These are phyloP conservation scores for Penaeus monodon DNA, from an alignment of 2,888 invertebrate genomes.

Conservation along the genomic window DNA sequence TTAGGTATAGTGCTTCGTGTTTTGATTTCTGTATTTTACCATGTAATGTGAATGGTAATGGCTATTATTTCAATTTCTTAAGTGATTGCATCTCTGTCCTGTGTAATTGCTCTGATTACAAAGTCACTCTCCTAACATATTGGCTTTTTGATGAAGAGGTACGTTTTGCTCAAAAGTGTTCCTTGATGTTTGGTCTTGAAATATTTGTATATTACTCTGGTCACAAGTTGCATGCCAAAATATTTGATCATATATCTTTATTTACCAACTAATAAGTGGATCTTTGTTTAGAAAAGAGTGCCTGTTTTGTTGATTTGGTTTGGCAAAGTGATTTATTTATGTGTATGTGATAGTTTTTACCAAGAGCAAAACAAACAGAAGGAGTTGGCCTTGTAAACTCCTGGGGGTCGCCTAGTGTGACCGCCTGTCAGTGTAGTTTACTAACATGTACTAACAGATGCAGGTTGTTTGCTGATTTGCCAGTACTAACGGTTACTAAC, in stretches of 20 bases:
- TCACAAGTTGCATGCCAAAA: slow-evolving; percentile 33
- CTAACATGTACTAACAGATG: slow-evolving; percentile 40
- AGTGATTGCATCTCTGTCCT: too few species aligned
- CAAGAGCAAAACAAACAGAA: slow-evolving; percentile 57
- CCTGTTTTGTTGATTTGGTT: slow-evolving; percentile 9
- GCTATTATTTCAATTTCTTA: too few species aligned
- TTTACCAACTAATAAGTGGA: slow-evolving; percentile 8
- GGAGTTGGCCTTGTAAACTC: slow-evolving; percentile 56
- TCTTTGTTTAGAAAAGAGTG: slow-evolving; percentile 15
- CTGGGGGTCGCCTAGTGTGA: slow-evolving; percentile 58
- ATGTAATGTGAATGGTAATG: too few species aligned
- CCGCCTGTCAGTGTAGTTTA: slow-evolving; percentile 56
- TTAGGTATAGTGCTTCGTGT: too few species aligned
- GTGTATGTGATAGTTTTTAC: slow-evolving; percentile 14
- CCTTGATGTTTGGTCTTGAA: slow-evolving; percentile 7
- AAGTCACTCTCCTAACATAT: too few species aligned
- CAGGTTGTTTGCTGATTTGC: slow-evolving; percentile 9
- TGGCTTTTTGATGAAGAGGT: background rate
- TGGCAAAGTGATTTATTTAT: background rate
- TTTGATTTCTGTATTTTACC: too few species aligned
- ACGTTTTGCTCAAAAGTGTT: slow-evolving; percentile 28
- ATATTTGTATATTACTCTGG: slow-evolving; percentile 8
- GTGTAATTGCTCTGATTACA: too few species aligned
- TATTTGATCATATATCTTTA: slow-evolving; percentile 5
- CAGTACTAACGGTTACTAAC: slow-evolving; percentile 30